phyloP scores from a whole-genome alignment of 2,888 invertebrate species.

The Tenthredo amoena region DNA sequence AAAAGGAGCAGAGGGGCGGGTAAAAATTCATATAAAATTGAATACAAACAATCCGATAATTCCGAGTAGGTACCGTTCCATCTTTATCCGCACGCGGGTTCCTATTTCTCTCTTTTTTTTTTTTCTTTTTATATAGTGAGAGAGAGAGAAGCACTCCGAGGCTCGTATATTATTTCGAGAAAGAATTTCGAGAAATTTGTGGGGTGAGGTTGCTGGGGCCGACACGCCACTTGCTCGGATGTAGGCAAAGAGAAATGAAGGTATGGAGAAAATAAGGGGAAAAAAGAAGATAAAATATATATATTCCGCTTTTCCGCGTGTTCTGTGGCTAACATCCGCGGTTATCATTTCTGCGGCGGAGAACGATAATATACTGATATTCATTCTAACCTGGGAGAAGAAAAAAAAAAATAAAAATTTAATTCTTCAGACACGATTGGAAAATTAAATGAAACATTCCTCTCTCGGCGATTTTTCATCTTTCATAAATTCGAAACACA shows the following conservation, averaged over 20 bases:
- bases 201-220: conserved; percentile 16
- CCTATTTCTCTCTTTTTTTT: background rate
- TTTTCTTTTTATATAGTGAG: background rate
- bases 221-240: conserved; percentile 42
- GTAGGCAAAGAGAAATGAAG: conserved; percentile 48
- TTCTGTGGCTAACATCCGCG: background rate
- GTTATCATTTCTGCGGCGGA: conserved; percentile 38
- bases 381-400: background rate
- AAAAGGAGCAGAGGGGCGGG: background rate
- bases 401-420: background rate
- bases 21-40: background rate
- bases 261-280: background rate
- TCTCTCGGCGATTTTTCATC: background rate
- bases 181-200: conserved; percentile 46
- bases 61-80: background rate
- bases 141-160: conserved; percentile 26
- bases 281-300: background rate
- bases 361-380: conserved; percentile 35
- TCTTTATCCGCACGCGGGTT: background rate
- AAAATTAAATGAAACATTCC: background rate
- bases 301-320: conserved; percentile 28
- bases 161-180: conserved; percentile 46
- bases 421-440: background rate
- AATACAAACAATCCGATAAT: conserved; percentile 38
- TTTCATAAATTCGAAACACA: background rate